Conservation (phyloP, 2,888 invertebrate genomes). For the Troides helena region DNA sequence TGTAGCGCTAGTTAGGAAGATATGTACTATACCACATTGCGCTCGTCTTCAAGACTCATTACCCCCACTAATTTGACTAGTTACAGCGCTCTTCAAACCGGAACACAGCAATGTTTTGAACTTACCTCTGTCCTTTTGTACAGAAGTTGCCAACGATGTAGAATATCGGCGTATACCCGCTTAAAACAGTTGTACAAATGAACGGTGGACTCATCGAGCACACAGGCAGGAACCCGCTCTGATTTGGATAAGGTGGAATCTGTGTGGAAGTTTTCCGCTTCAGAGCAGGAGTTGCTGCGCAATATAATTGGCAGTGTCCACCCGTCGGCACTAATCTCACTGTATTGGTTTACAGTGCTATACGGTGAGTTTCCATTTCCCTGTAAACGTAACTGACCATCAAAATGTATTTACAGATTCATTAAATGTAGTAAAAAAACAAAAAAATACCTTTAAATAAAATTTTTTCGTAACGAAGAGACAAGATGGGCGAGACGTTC, state of each 20-base stretch:
- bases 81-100: too few relatives aligned
- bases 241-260: slow-evolving; percentile 63
- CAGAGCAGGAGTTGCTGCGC: slow-evolving; percentile 93
- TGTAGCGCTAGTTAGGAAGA: too few relatives aligned
- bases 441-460: neutral
- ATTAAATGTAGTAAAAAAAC: too few relatives aligned
- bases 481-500: too few relatives aligned
- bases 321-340: slow-evolving; percentile 88
- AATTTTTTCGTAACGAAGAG: neutral
- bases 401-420: neutral
- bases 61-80: too few relatives aligned
- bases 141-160: slow-evolving; percentile 91
- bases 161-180: slow-evolving; percentile 91
- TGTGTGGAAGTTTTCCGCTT: slow-evolving; percentile 86
- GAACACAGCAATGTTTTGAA: neutral
- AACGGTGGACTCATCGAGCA: slow-evolving; percentile 68
- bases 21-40: too few relatives aligned
- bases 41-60: too few relatives aligned
- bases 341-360: slow-evolving; percentile 89
- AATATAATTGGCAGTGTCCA: slow-evolving; percentile 86
- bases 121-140: slow-evolving; percentile 88
- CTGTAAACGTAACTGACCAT: slow-evolving; percentile 54
- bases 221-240: slow-evolving; percentile 61
- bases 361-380: slow-evolving; percentile 89
- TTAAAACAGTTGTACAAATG: slow-evolving; percentile 91